Evolutionary conservation across 2,888 invertebrate species (phyloP), one percentile per base, ranked within the genome.

Genomic region (Hyalella azteca): DNA sequence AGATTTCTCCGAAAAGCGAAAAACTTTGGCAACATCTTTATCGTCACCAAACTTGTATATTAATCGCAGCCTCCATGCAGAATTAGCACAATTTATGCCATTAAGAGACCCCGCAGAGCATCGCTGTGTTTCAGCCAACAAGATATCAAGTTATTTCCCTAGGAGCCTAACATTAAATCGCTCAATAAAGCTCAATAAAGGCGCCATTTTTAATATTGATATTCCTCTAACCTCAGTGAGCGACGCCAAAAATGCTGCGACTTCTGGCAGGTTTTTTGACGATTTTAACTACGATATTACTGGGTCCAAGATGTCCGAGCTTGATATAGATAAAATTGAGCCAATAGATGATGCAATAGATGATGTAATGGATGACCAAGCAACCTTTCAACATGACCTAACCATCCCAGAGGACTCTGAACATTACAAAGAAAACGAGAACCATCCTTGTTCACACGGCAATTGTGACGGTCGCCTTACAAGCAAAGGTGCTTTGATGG

Each of bases 231-330:
- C n/a, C n/a, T n/a, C n/a, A n/a, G n/a, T n/a, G n/a, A n/a, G n/a
- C n/a, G n/a, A n/a, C n/a, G n/a, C n/a, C n/a, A n/a, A 54, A n/a
- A 22, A 26, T 7, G 26, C 22, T 11, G 29, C 22, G 1, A 26
- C 13, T 22, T 13, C 7, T 29, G 26, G 13, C 22, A 11, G 54
- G 9, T 4, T 54, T 29, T 26, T 54, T 29, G 11, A 13, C 29
- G 54, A 36, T 66, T n/a, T n/a, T 13, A 66, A 66, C 29, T 66
- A 66, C 39, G 66, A 66, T 66, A 19, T 66, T 13, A 19, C 26
- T 15, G 66, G 66, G 19, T 66, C 66, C 29, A 66, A 29, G 36
- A 66, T 66, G 39, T 66, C 66, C 9, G 66, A 66, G 36, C 32
- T 66, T 9, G 36, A 66, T 36, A 66, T 32, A 19, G 19, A 0